Conservation (phyloP, 2,797 vertebrate genomes). For the Eupleurogrammus muticus region DNA sequence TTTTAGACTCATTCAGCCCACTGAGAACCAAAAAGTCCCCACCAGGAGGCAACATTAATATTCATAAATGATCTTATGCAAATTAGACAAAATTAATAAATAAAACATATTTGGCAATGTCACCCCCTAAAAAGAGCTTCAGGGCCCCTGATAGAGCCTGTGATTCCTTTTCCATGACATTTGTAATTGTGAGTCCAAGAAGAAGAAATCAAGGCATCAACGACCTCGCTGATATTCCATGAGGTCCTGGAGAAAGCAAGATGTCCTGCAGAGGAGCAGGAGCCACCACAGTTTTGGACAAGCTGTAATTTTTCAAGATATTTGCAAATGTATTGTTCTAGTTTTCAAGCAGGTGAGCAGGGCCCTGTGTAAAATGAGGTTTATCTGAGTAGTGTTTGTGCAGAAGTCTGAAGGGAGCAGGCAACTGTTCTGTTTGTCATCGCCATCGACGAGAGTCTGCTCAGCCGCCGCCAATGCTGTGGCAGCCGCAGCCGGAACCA, state of each 20-base stretch:
- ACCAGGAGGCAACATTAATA: conserved; percentile 71
- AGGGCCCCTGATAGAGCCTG: conserved; percentile 65
- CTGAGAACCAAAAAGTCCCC: conserved; percentile 64
- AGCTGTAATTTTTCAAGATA: conserved; percentile 68
- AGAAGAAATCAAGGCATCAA: conserved; percentile 81
- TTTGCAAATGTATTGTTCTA: conserved; percentile 82
- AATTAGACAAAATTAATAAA: conserved; percentile 63
- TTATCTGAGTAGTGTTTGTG: conserved; percentile 81
- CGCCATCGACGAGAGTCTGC: conserved; percentile 74
- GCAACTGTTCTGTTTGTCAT: conserved; percentile 80
- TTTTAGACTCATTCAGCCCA: conserved; percentile 55
- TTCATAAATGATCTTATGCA: conserved; percentile 70
- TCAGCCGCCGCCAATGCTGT: conserved; percentile 59
- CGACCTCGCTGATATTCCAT: conserved; percentile 73
- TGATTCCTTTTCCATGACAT: conserved; percentile 85
- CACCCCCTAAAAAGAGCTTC: conserved; percentile 61
- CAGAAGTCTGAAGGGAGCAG: conserved; percentile 74
- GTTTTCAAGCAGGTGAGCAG: conserved; percentile 83
- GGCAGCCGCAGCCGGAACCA: too few relatives aligned
- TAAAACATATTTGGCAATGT: conserved; percentile 74
- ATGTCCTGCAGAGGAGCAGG: conserved; percentile 79
- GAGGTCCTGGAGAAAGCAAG: conserved; percentile 80
- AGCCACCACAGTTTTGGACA: conserved; percentile 65
- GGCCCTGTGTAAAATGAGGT: conserved; percentile 87
- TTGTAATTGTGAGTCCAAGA: conserved; percentile 88